Conservation (phyloP, 1,140 invertebrate genomes). For the Probaryconus sp. region DNA sequence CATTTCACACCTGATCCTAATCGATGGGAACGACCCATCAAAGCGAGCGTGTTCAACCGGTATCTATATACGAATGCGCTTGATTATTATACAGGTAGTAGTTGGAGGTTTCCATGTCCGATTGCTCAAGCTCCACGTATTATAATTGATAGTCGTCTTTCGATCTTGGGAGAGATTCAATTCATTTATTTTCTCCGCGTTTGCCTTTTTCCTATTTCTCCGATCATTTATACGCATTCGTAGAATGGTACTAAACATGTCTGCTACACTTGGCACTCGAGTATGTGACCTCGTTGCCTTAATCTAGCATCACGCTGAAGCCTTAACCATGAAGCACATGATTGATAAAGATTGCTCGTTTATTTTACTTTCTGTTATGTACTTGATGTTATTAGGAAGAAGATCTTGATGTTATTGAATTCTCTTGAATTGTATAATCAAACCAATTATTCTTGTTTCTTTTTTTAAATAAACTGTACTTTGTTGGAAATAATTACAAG, state of each 20-base stretch:
- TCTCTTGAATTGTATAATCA: too few species aligned
- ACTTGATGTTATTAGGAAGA: too few species aligned
- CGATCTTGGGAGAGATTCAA: constrained; percentile 47
- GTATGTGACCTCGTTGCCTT: constrained; percentile 74
- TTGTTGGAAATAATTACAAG: too few species aligned
- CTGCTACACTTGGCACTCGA: constrained; percentile 52
- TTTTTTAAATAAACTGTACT: too few species aligned
- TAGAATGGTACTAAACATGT: constrained; percentile 53
- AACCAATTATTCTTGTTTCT: too few species aligned
- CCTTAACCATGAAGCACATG: constrained; percentile 57
- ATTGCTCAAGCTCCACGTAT: constrained; percentile 50
- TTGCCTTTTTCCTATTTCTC: constrained; percentile 41
- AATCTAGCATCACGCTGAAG: constrained; percentile 66
- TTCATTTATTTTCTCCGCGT: constrained; percentile 55
- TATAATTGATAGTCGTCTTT: constrained; percentile 54
- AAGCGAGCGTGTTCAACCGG: constrained; percentile 4
- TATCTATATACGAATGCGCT: constrained; percentile 12
- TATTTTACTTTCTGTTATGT: constrained; percentile 53
- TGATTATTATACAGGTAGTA: constrained; percentile 41
- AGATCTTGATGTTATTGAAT: too few species aligned
- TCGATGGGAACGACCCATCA: constrained; percentile 22
- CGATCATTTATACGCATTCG: constrained; percentile 50
- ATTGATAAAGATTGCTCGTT: constrained; percentile 59
- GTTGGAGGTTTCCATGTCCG: constrained; percentile 32
- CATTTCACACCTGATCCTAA: constrained; percentile 43